Conservation (phyloP, 1,140 invertebrate species). For the Drosophila equinoxialis region DNA sequence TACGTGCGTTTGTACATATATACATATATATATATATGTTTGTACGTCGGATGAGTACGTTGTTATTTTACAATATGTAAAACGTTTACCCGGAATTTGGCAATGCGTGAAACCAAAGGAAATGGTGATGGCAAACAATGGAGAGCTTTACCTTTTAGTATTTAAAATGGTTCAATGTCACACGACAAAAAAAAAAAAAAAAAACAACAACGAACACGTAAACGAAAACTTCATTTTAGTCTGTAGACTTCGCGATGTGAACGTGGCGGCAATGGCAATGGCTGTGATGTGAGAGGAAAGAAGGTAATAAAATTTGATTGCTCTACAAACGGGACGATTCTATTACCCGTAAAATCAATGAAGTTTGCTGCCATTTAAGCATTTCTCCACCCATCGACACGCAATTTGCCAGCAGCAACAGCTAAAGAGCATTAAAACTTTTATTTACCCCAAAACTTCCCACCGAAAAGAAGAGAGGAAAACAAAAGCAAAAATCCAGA, state of each 20-base stretch:
- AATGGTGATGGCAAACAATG: not conserved
- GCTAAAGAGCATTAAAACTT: slow-evolving; percentile 2
- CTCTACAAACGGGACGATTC: not conserved
- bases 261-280: not conserved
- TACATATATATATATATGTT: not conserved
- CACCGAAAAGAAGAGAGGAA: not conserved
- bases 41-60: not conserved
- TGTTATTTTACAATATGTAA: slow-evolving; percentile 75
- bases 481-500: not conserved
- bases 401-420: not conserved
- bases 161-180: slow-evolving; percentile 30
- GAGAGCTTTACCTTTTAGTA: slow-evolving; percentile 4
- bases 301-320: slow-evolving; percentile 14
- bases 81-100: slow-evolving; percentile 60
- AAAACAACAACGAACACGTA: too few species aligned
- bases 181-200: not conserved
- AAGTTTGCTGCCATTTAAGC: slow-evolving; percentile 18
- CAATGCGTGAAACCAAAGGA: slow-evolving; percentile 20
- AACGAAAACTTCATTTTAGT: not conserved
- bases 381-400: slow-evolving; percentile 7
- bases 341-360: slow-evolving; percentile 13
- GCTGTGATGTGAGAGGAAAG: not conserved
- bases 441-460: not conserved
- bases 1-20: not conserved
- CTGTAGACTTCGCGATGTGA: not conserved